A percentile compares a stretch with the other conserved stretches of the same genome.
phyloP scores from a whole-genome alignment of 2,888 invertebrate species.

The Nymphalis polychloros region DNA sequence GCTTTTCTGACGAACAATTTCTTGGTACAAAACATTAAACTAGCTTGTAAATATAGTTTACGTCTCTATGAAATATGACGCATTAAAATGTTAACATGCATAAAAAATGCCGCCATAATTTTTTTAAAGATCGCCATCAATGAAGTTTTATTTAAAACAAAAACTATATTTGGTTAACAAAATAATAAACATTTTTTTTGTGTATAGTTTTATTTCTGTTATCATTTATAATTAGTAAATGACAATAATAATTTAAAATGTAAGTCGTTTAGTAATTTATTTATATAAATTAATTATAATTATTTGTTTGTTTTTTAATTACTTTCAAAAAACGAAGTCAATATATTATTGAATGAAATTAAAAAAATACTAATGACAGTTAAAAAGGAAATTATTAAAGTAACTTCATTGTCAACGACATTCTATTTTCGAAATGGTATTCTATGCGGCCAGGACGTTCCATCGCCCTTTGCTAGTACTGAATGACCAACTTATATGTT shows the following conservation, averaged over 20 bases:
- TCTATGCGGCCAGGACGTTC: slow-evolving; percentile 54
- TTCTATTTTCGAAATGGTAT: slow-evolving; percentile 55
- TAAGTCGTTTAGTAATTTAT: too few species aligned
- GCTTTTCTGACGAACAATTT: slow-evolving; percentile 31
- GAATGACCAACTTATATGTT: slow-evolving; percentile 33
- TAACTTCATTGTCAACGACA: slow-evolving; percentile 49
- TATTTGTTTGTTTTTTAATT: neutral
- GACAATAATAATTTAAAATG: too few species aligned
- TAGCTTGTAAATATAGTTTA: slow-evolving; percentile 10
- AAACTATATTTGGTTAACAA: too few species aligned
- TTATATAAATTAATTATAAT: neutral
- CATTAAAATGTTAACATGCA: neutral
- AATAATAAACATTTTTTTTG: too few species aligned
- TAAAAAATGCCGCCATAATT: neutral
- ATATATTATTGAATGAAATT: neutral
- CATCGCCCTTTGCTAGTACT: slow-evolving; percentile 50
- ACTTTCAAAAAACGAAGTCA: neutral
- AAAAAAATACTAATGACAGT: neutral
- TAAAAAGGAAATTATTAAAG: neutral
- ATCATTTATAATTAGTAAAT: too few species aligned
- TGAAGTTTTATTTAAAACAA: too few species aligned
- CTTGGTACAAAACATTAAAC: slow-evolving; percentile 33
- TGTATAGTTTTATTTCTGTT: too few species aligned
- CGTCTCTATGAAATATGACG: neutral
- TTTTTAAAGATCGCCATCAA: neutral